phyloP scores from a whole-genome alignment of 1,140 invertebrate species.

The Sweltsa coloradensis region DNA sequence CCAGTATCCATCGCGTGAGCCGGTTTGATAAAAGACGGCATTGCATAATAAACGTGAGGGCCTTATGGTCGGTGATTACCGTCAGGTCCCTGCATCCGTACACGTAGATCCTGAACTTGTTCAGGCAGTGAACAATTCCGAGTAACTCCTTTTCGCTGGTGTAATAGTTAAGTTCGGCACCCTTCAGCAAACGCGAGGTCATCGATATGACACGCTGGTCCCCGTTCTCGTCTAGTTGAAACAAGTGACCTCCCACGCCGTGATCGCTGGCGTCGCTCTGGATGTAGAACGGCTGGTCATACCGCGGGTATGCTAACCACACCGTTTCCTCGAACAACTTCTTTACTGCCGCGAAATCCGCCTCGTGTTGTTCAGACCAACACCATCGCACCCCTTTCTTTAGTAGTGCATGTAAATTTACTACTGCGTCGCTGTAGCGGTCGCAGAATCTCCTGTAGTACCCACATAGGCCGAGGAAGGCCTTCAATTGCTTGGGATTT shows the following conservation, averaged over 20 bases:
- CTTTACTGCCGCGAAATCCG: not conserved
- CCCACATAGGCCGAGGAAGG: conserved; percentile 13
- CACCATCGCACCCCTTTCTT: not conserved
- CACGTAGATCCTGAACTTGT: not conserved
- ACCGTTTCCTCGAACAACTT: not conserved
- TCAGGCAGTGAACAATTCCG: not conserved
- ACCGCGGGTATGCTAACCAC: not conserved
- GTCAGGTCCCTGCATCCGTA: not conserved
- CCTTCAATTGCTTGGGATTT: conserved; percentile 9
- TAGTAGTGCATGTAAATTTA: not conserved
- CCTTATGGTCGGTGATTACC: not conserved
- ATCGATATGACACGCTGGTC: not conserved
- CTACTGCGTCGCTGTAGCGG: not conserved
- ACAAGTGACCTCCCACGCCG: not conserved
- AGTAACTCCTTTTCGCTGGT: not conserved
- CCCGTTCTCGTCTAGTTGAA: not conserved
- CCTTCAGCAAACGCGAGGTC: not conserved
- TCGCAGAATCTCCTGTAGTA: conserved; percentile 13
- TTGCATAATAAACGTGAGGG: not conserved
- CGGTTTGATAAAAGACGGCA: not conserved
- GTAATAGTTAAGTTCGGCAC: not conserved
- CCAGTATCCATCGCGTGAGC: not conserved
- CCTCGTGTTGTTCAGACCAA: not conserved
- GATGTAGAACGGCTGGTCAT: not conserved
- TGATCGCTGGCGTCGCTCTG: not conserved